Percentiles rank a stretch among this genome's conserved stretches.
Evolutionary conservation across 2,888 invertebrate genomes (phyloP).

Genomic region (Folsomia manolachei): DNA sequence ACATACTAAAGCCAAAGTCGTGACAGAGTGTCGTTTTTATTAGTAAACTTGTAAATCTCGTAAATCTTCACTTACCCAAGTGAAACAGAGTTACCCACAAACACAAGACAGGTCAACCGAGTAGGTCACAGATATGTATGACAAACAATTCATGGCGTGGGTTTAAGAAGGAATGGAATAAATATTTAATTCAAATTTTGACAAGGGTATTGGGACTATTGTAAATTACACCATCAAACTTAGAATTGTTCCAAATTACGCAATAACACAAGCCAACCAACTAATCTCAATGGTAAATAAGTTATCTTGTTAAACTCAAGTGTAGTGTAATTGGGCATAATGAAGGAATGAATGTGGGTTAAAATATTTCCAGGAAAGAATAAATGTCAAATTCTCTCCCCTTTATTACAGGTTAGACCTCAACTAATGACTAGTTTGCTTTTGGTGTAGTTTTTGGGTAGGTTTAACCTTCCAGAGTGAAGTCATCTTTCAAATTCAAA

Average conservation of each 20-base stretch:
- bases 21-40: neutral
- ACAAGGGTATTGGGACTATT: too few relatives aligned
- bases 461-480: neutral
- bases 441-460: too few relatives aligned
- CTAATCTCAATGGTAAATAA: neutral
- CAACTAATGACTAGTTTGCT: neutral
- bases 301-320: neutral
- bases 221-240: too few relatives aligned
- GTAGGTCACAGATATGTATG: too few relatives aligned
- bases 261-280: too few relatives aligned
- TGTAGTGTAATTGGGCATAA: neutral
- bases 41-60: slow-evolving; percentile 4
- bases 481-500: neutral
- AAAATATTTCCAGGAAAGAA: slow-evolving; percentile 7
- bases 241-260: neutral
- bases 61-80: too few relatives aligned
- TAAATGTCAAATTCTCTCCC: slow-evolving; percentile 1
- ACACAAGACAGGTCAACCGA: too few relatives aligned
- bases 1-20: neutral
- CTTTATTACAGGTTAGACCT: slow-evolving; percentile 1
- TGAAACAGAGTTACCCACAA: too few relatives aligned
- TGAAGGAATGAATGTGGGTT: neutral
- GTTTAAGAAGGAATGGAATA: too few relatives aligned
- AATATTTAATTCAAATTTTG: too few relatives aligned
- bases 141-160: too few relatives aligned